A percentile compares a stretch with the other conserved stretches of the same genome.
Conservation (phyloP, 2,797 vertebrate species). For the Poeciliopsis paucimaculata region DNA sequence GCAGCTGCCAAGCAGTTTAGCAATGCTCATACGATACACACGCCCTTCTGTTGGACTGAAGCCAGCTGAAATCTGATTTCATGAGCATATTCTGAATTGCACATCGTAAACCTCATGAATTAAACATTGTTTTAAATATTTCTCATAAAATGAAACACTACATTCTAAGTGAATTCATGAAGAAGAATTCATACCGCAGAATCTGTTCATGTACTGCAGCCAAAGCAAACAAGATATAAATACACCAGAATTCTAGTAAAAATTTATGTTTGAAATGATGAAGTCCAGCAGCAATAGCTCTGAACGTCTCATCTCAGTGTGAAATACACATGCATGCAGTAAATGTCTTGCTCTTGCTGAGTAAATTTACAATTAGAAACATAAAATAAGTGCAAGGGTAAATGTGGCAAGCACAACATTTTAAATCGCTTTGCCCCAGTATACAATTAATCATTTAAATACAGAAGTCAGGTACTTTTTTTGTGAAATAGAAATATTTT, state of each 20-base stretch:
- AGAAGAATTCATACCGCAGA: not conserved
- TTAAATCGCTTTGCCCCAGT: not conserved
- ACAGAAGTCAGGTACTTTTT: not conserved
- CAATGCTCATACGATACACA: not conserved
- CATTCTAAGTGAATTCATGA: not conserved
- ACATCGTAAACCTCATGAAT: not conserved
- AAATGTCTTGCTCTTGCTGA: not conserved
- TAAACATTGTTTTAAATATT: not conserved
- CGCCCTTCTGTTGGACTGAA: conserved; percentile 1
- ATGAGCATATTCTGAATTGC: conserved; percentile 9
- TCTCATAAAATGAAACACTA: not conserved
- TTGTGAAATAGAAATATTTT: not conserved
- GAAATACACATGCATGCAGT: not conserved
- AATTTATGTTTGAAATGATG: conserved; percentile 5
- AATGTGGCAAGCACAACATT: not conserved
- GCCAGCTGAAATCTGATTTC: not conserved
- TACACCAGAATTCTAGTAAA: not conserved
- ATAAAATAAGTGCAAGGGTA: not conserved
- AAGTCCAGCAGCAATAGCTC: not conserved
- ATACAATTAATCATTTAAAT: not conserved
- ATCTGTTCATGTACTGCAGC: not conserved
- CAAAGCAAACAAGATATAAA: not conserved
- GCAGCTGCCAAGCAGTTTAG: conserved; percentile 7
- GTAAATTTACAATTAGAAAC: not conserved
- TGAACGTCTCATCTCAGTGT: not conserved